Percentiles rank a stretch among this genome's conserved stretches.
phyloP scores from a whole-genome alignment of 2,888 invertebrate species.

The Sycophila texana region DNA sequence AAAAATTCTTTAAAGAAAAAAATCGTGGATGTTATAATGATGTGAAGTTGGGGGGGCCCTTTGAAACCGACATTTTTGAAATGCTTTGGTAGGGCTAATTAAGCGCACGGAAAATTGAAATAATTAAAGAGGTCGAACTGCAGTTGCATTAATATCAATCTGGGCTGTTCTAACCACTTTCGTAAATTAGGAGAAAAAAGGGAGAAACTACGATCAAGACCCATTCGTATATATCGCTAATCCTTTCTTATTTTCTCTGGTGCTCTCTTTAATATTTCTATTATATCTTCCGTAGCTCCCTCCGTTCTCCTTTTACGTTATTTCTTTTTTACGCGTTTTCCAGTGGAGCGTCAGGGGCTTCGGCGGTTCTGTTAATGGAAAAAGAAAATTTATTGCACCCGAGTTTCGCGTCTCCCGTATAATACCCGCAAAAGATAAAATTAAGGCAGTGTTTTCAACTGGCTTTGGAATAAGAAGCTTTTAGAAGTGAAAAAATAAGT shows the following conservation, averaged over 20 bases:
- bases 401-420: conserved; percentile 18
- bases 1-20: too few species aligned
- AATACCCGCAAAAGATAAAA: conserved; percentile 51
- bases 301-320: not conserved
- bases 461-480: not conserved
- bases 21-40: too few species aligned
- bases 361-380: conserved; percentile 53
- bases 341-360: conserved; percentile 5
- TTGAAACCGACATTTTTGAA: not conserved
- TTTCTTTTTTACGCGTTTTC: conserved; percentile 33
- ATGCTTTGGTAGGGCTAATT: not conserved
- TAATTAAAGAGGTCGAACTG: not conserved
- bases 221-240: conserved; percentile 18
- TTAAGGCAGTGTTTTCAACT: conserved; percentile 35
- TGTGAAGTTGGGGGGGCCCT: too few species aligned
- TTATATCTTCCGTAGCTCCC: conserved; percentile 10
- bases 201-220: not conserved
- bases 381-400: conserved; percentile 54
- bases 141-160: not conserved
- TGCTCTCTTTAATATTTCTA: conserved; percentile 50
- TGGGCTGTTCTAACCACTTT: not conserved
- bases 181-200: conserved; percentile 1
- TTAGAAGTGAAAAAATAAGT: not conserved
- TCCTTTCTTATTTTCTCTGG: conserved; percentile 10
- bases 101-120: not conserved